Conservation (phyloP, 92 coral and sea anemone genomes). For the Montipora capitata region DNA sequence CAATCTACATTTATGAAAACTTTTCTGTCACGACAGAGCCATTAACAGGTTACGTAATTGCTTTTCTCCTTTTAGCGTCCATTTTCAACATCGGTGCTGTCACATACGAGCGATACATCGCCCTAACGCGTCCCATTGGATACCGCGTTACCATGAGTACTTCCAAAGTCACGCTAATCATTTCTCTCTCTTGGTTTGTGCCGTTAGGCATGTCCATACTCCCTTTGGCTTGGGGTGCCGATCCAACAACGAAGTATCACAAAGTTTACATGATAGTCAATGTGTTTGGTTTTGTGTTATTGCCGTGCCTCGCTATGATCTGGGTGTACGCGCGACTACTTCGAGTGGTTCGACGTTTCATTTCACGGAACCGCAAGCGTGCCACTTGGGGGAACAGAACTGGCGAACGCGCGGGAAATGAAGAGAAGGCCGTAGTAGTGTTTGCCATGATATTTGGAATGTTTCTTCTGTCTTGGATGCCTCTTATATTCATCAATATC, state of each 20-base stretch:
- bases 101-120: constrained; percentile 88
- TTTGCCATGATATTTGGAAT: constrained; percentile 83
- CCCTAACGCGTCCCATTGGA: constrained; percentile 86
- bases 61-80: constrained; percentile 84
- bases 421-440: constrained; percentile 81
- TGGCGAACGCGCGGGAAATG: constrained; percentile 86
- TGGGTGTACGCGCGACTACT: constrained; percentile 83
- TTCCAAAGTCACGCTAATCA: constrained; percentile 65
- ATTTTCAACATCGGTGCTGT: constrained; percentile 92
- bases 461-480: constrained; percentile 87
- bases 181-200: constrained; percentile 73
- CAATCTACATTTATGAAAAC: constrained; percentile 83
- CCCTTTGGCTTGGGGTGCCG: constrained; percentile 85
- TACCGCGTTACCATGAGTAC: constrained; percentile 84
- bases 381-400: constrained; percentile 90
- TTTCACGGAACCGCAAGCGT: constrained; percentile 83
- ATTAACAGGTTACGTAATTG: constrained; percentile 82
- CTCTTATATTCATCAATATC: constrained; percentile 84
- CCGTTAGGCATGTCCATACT: constrained; percentile 78
- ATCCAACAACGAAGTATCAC: constrained; percentile 70
- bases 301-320: constrained; percentile 87
- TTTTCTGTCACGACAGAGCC: constrained; percentile 64
- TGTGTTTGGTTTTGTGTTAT: constrained; percentile 76
- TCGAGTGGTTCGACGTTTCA: constrained; percentile 82
- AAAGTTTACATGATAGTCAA: constrained; percentile 73